Conservation (phyloP, 2,888 invertebrate genomes). For the Acanthosepion esculentum region DNA sequence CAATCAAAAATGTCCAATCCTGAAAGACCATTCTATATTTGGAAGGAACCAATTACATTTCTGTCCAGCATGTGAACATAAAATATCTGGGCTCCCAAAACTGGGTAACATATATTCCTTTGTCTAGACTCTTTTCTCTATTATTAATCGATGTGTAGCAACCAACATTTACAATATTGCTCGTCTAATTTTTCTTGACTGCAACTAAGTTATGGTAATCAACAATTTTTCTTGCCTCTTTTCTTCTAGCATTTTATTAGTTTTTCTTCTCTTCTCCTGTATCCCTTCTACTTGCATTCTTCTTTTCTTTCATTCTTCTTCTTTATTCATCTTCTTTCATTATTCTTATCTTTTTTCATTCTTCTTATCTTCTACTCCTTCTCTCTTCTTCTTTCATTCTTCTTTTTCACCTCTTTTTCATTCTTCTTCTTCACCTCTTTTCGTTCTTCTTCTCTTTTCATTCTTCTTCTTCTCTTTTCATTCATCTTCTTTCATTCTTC, state of each 20-base stretch:
- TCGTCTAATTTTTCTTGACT: not conserved
- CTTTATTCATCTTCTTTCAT: too few species aligned
- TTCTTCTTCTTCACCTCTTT: too few species aligned
- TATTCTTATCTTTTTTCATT: not conserved
- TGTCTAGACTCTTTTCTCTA: not conserved
- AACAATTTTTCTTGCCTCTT: not conserved
- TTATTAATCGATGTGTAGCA: not conserved
- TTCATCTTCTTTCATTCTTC: too few species aligned
- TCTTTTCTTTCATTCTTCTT: too few species aligned
- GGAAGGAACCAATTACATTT: constrained; percentile 18
- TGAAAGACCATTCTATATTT: constrained; percentile 22
- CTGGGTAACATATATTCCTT: constrained; percentile 5
- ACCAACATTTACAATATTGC: not conserved
- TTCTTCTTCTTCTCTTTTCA: too few species aligned
- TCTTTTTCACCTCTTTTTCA: too few species aligned
- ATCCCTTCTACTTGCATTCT: not conserved
- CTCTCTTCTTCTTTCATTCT: too few species aligned
- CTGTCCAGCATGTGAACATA: constrained; percentile 18
- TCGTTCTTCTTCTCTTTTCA: too few species aligned
- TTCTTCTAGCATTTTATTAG: not conserved
- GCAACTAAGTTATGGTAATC: not conserved
- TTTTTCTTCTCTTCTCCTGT: not conserved
- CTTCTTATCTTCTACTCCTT: too few species aligned
- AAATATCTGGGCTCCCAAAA: constrained; percentile 10
- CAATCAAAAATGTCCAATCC: not conserved